Base-by-base conservation (phyloP, 2,888 invertebrate genomes). In the Pyrrhosoma nymphula region DNA sequence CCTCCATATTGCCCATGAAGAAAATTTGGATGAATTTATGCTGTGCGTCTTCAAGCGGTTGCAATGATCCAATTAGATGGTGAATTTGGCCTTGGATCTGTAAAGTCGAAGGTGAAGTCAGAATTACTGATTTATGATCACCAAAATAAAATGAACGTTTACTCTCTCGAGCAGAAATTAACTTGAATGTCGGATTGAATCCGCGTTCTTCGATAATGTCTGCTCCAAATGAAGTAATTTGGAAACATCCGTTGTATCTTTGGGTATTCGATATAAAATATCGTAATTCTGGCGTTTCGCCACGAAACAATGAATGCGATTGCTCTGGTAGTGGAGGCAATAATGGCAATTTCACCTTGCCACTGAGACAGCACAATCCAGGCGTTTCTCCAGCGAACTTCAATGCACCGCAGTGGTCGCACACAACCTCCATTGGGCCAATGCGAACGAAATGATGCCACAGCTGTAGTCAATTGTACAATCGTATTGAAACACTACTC, bases 151-250 rank as follows among this genome's bases (percentile, higher is more conserved):
- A 56, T 56, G 56, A 56, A 56, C 16, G 16, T 56, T 56, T 8
- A 56, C 56, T 56, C 56, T 56, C 16, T 56, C 16, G 10, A 56
- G 16, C 56, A 56, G 16, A 56, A 56, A 56, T 56, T 30, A 75
- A 10, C 23, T 23, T 75, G 75, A 75, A 75, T n/a, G 75, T 75
- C 23, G 75, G 96, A 96, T 96, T 96, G 95, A 96, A 96, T 96
- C 96, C 96, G 20, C 63, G 95, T 96, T 96, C 96, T 96, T 96
- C 96, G 95, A 96, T 96, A 96, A 96, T 96, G 0, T 96, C 96
- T 95, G 96, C 96, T 95, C 96, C 96, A 96, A 96, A 96, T 96
- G 96, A 96, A 6, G 96, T 96, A 96, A 96, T 96, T 96, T n/a
- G n/a, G n/a, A n/a, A n/a, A n/a, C n/a, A n/a, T n/a, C n/a, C n/a